Percentiles rank a stretch among this genome's conserved stretches.
Evolutionary conservation across 2,797 vertebrate species (phyloP).

Genomic region (Oreochromis mossambicus): DNA sequence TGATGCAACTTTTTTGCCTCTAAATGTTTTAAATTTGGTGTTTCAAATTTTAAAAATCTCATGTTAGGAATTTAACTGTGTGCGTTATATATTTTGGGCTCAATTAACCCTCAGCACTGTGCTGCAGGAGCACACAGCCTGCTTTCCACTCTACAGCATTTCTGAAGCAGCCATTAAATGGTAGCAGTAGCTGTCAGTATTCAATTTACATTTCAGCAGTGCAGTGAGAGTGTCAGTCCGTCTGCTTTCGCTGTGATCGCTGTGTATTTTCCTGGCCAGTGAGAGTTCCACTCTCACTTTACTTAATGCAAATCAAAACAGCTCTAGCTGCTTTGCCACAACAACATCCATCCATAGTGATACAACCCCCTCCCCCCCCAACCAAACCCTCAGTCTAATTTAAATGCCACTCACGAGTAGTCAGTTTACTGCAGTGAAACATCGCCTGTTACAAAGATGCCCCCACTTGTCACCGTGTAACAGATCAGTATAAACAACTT

Average conservation of each 20-base stretch:
- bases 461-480: conserved; percentile 2
- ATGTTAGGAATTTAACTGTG: neutral
- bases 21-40: neutral
- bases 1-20: neutral
- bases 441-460: conserved; percentile 13
- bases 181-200: neutral
- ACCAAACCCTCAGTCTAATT: neutral
- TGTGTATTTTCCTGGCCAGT: conserved; percentile 9
- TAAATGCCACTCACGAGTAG: neutral
- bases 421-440: neutral
- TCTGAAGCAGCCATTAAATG: conserved; percentile 2
- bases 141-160: neutral
- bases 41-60: neutral
- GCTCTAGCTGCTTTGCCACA: neutral
- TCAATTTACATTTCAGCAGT: conserved; percentile 11
- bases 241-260: neutral
- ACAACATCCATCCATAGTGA: neutral
- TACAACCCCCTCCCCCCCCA: neutral
- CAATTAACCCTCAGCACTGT: neutral
- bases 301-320: conserved; percentile 10
- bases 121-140: neutral
- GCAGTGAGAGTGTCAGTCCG: conserved; percentile 6
- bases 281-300: neutral
- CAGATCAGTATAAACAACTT: conserved; percentile 33
- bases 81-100: neutral